These are phyloP conservation scores for Euspilapteryx auroguttella DNA, from an alignment of 2,888 invertebrate genomes.

Conservation along the genomic window DNA sequence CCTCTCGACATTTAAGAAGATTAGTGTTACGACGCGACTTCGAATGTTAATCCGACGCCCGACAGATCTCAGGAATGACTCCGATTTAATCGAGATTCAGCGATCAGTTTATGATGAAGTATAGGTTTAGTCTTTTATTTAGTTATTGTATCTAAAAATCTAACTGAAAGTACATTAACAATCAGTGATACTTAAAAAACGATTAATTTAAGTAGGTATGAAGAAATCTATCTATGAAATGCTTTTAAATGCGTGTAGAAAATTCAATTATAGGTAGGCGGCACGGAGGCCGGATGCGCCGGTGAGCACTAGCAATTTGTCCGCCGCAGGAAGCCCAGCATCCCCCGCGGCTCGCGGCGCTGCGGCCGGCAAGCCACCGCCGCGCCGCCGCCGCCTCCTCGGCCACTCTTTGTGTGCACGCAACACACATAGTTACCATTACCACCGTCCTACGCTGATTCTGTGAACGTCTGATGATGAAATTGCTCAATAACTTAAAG, in stretches of 20 bases:
- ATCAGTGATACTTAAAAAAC: no score
- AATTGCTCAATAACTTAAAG: no score
- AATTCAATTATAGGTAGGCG: constrained; percentile 26
- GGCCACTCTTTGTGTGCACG: no score
- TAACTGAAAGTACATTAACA: no score
- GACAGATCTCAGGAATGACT: constrained; percentile 50
- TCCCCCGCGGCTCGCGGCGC: constrained; percentile 13
- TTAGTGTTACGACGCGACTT: constrained; percentile 52
- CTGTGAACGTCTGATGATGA: no score
- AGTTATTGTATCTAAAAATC: no score
- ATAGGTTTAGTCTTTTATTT: no score
- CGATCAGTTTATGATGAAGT: no score
- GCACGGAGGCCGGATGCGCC: constrained; percentile 19
- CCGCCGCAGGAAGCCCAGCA: constrained; percentile 33
- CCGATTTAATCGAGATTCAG: constrained; percentile 45
- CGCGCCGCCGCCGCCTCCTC: neutral
- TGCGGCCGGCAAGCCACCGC: neutral
- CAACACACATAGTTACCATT: no score
- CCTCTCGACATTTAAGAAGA: constrained; percentile 61
- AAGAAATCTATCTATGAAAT: no score
- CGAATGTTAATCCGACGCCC: constrained; percentile 53
- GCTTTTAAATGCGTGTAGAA: constrained; percentile 11
- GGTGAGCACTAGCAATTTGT: constrained; percentile 24
- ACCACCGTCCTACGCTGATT: no score
- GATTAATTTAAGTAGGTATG: no score